Base-by-base conservation (phyloP, 2,113 vertebrate genomes). In the Camelus dromedarius region DNA sequence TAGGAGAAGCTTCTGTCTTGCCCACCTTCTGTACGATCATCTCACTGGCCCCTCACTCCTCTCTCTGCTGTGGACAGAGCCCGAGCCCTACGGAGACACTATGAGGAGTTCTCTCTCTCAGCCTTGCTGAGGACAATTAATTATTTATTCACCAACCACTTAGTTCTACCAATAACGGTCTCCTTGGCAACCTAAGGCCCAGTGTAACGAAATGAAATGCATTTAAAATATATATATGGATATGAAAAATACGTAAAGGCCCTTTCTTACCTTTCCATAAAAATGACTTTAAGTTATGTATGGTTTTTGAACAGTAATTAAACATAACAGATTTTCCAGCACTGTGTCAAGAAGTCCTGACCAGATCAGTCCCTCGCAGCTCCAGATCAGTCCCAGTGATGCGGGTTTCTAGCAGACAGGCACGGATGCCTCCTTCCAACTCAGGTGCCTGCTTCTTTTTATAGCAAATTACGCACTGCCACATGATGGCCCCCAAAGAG, bases 71-170 rank as follows among this genome's bases (percentile, higher is more conserved):
- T 32, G 56, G 66, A n/a, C 56, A 54, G 84, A 77, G 20, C 58
- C 50, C 62, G 60, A 54, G 28, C 62, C 58, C 38, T 35, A 2
- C 19, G 8, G 19, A 42, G 69, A 58, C n/a, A 35, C 4, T 42
- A 81, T 80, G 60, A 89, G 52, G 87, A 93, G 50, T 80, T 88
- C 89, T 72, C n/a, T 72, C 69, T 88, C 18, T 20, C 5, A 93
- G 85, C 46, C 56, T 93, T 24, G 20, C 62, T 19, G 30, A 93
- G 46, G 81, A 94, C 42, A 79, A 80, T 30, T 30, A 94, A 75
- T 95, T 97, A 97, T 95, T 96, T 96, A 97, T 90, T 94, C 91
- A 97, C 56, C 86, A 97, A 35, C 76, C 91, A 89, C 82, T 94
- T 97, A 73, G 28, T 94, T 95, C 93, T 91, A 56, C 96, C 18